Conservation (phyloP, 2,797 vertebrate species). For the Sparus aurata region DNA sequence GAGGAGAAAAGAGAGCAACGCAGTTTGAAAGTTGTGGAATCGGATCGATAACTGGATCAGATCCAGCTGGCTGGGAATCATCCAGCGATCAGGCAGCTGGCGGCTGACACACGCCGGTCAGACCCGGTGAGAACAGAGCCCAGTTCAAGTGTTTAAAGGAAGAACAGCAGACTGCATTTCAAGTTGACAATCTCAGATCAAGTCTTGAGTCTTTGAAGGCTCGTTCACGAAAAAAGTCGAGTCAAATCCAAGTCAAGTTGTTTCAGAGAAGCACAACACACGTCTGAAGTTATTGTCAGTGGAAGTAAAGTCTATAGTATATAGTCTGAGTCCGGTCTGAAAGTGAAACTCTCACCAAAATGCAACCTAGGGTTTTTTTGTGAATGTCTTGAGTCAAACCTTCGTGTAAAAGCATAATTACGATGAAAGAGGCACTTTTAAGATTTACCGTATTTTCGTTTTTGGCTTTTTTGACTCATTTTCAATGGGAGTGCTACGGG, state of each 20-base stretch:
- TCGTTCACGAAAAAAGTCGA: too few relatives aligned
- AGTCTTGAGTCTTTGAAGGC: background rate
- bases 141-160: background rate
- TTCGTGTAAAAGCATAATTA: too few relatives aligned
- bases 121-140: background rate
- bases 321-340: too few relatives aligned
- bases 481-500: too few relatives aligned
- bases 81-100: conserved; percentile 14
- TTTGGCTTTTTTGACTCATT: too few relatives aligned
- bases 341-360: too few relatives aligned
- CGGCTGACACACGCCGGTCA: conserved; percentile 2
- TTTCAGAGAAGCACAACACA: background rate
- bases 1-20: background rate
- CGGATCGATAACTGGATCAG: conserved; percentile 22
- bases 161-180: background rate
- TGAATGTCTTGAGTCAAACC: too few relatives aligned
- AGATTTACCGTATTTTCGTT: too few relatives aligned
- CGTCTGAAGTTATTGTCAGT: background rate
- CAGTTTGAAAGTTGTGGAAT: conserved; percentile 8
- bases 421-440: too few relatives aligned
- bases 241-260: background rate
- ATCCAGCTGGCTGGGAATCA: conserved; percentile 24
- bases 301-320: too few relatives aligned
- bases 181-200: background rate
- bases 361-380: too few relatives aligned